Conservation (phyloP, 2,888 invertebrate genomes). For the Synanthedon andrenaeformis region DNA sequence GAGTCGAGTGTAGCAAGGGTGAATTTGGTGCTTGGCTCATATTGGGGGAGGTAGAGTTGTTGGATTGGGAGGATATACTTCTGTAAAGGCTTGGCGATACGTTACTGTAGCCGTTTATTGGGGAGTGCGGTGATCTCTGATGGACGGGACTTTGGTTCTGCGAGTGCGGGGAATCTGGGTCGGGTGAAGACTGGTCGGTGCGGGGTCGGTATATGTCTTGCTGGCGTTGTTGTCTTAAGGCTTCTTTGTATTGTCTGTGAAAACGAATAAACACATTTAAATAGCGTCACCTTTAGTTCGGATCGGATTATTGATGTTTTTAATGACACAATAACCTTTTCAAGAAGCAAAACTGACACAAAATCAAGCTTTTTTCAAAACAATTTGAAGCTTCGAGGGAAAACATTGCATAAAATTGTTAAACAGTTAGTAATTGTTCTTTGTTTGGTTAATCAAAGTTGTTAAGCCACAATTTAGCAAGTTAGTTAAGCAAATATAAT, state of each 20-base stretch:
- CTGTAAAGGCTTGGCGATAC: conserved; percentile 61
- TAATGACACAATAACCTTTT: too few species aligned
- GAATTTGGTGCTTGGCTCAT: conserved; percentile 52
- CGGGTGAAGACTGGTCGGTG: conserved; percentile 70
- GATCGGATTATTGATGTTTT: too few species aligned
- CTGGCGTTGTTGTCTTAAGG: conserved; percentile 85
- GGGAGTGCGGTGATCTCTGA: conserved; percentile 49
- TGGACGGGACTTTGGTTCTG: conserved; percentile 63
- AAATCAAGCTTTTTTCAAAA: too few species aligned
- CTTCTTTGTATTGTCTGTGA: conserved; percentile 89
- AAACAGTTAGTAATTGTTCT: too few species aligned
- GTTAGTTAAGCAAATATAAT: too few species aligned
- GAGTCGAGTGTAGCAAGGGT: conserved; percentile 60
- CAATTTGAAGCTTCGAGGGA: too few species aligned
- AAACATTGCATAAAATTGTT: too few species aligned
- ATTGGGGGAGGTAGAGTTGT: conserved; percentile 35
- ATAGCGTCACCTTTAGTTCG: too few species aligned
- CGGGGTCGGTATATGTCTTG: conserved; percentile 83
- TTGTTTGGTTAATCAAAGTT: too few species aligned
- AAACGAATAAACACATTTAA: background rate
- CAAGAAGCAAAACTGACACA: too few species aligned
- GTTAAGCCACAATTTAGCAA: too few species aligned
- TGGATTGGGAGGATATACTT: conserved; percentile 42
- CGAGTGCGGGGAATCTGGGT: conserved; percentile 66
- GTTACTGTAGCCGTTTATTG: conserved; percentile 67